Conservation (phyloP, 2,888 invertebrate species). For the Cyclophora albipunctata region DNA sequence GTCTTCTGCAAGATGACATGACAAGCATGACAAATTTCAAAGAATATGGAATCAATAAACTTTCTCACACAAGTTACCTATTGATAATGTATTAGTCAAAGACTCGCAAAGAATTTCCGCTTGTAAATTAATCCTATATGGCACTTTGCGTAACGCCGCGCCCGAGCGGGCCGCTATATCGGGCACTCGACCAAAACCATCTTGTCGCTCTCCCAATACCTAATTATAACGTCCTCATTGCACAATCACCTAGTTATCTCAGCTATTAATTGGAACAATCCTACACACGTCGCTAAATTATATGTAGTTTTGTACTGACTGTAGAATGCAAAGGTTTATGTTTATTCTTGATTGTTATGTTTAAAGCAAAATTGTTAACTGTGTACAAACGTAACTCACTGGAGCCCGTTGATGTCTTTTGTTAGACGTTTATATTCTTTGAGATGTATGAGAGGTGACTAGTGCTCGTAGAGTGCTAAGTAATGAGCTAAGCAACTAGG, state of each 20-base stretch:
- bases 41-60: too few species aligned
- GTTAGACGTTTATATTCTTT: background rate
- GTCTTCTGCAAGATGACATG: too few species aligned
- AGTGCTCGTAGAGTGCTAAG: background rate
- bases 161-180: constrained; percentile 6
- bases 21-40: too few species aligned
- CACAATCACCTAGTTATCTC: background rate
- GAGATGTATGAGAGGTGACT: background rate
- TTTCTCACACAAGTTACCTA: too few species aligned
- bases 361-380: background rate
- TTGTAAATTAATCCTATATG: constrained; percentile 15
- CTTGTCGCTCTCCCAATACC: constrained; percentile 7
- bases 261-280: too few species aligned
- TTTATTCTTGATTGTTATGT: too few species aligned
- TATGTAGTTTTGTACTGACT: too few species aligned
- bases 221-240: constrained; percentile 10
- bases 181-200: constrained; percentile 4
- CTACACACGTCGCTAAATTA: too few species aligned
- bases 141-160: constrained; percentile 12
- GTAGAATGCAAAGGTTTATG: too few species aligned
- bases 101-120: constrained; percentile 12
- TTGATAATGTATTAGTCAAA: background rate
- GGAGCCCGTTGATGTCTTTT: background rate
- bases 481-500: too few species aligned
- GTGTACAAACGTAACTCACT: too few species aligned